Evolutionary conservation across 2,888 invertebrate genomes (phyloP), one percentile per base, ranked within the genome.

Genomic region (Calephelis perditalis): DNA sequence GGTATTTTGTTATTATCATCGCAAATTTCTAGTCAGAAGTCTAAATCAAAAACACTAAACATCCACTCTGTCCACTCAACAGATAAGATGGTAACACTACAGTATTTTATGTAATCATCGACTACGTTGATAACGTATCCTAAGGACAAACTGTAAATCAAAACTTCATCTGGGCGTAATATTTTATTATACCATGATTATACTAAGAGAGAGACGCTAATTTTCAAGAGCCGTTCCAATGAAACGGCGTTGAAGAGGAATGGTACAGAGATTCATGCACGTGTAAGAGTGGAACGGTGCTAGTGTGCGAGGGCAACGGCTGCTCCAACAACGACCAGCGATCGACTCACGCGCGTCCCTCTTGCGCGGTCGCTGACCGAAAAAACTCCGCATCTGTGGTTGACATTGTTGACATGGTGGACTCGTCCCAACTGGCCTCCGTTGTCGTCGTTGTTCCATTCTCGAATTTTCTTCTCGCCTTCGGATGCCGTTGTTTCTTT

Each of bases 381-480:
- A 91, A 92, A 87, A 92, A 91, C 91, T 91, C 91, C 66, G 82
- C 84, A 78, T 81, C 87, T 66, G 80, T 92, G 78, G 91, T 91
- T 59, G 86, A 88, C 84, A 87, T 84, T 11, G 88, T 88, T 64
- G 89, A 87, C 78, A 91, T 89, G 58, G 89, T 90, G 71, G 91
- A 90, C 75, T 88, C 88, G 73, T 91, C 89, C 81, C 89, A 88
- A 72, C 83, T 82, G 68, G 82, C 77, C 70, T 86, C 85, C 71
- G 86, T 88, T 70, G 87, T 87, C 69, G 88, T 86, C 66, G 91
- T 90, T 70, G 90, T 85, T 62, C 83, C 80, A 74, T 85, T 83
- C 70, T 84, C 83, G 72, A 85, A 77, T 87, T 83, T 84, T 86
- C 91, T 86, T 74, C 91, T 82, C 82, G 88, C 84, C 82, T 91